A percentile compares a stretch with the other conserved stretches of the same genome.
Conservation (phyloP, 1,140 invertebrate genomes). For the Telenomus remus region DNA sequence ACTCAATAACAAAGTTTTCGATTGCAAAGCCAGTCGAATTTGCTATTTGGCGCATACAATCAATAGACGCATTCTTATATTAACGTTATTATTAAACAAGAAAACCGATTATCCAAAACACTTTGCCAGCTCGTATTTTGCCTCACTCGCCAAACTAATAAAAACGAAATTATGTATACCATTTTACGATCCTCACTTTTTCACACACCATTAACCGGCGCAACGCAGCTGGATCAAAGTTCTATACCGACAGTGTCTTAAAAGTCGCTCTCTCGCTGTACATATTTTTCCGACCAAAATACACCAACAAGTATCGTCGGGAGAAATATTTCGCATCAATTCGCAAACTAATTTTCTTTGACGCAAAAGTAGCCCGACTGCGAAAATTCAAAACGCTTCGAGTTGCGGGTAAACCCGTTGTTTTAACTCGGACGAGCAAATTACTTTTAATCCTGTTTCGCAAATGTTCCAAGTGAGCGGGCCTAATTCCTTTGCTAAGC, state of each 20-base stretch:
- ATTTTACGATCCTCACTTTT: constrained; percentile 33
- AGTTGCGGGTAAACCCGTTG: no score
- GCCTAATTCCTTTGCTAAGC: constrained; percentile 73
- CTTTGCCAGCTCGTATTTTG: no score
- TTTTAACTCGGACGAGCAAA: not conserved
- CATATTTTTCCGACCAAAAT: constrained; percentile 18
- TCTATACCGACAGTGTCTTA: constrained; percentile 27
- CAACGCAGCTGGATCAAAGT: constrained; percentile 25
- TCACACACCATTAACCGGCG: constrained; percentile 27
- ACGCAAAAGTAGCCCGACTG: not conserved
- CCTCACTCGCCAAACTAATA: constrained; percentile 13
- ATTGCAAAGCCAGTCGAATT: no score
- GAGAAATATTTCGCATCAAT: not conserved
- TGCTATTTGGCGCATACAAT: no score
- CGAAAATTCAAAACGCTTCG: no score
- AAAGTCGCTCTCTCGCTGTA: constrained; percentile 9
- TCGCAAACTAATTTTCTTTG: not conserved
- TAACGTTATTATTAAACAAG: no score
- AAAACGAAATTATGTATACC: constrained; percentile 23
- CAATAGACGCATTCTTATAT: no score
- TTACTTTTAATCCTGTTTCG: constrained; percentile 76
- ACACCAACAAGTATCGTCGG: no score
- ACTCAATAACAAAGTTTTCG: no score
- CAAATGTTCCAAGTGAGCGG: constrained; percentile 75
- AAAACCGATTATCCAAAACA: no score